Percentiles rank a stretch among this genome's conserved stretches.
Conservation (phyloP, 1,140 invertebrate species). For the Muscidifurax raptorellus region DNA sequence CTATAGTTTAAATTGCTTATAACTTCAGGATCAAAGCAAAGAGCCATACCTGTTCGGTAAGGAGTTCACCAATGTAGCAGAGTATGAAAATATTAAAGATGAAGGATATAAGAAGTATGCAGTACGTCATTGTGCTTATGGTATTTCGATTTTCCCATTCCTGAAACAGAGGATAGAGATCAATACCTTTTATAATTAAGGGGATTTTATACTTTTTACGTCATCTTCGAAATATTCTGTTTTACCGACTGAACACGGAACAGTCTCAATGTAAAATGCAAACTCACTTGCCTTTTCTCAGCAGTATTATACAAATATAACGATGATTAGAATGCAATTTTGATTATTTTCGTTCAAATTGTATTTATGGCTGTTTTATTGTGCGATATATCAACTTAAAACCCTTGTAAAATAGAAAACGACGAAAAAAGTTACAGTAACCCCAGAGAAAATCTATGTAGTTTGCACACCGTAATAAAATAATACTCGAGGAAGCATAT, state of each 20-base stretch:
- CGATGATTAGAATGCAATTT: no score
- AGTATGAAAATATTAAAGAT: slow-evolving; percentile 63
- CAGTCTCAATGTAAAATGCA: no score
- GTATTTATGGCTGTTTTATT: no score
- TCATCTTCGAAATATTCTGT: no score
- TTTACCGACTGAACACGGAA: no score
- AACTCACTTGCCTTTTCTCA: no score
- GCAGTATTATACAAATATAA: no score
- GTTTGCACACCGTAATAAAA: slow-evolving; percentile 62
- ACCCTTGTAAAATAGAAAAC: no score
- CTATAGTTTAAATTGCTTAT: background rate
- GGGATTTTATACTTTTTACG: no score
- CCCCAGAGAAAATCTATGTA: background rate
- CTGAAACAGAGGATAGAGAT: slow-evolving; percentile 50
- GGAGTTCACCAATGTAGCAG: slow-evolving; percentile 62
- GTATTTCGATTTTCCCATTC: slow-evolving; percentile 56
- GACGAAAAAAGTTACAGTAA: no score
- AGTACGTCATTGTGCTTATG: slow-evolving; percentile 55
- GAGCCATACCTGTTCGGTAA: slow-evolving; percentile 59
- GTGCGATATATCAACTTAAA: no score
- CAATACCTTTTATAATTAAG: background rate
- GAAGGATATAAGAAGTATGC: slow-evolving; percentile 59
- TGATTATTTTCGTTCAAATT: no score
- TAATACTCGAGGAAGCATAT: slow-evolving; percentile 68
- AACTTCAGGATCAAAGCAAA: background rate